Percentiles rank a stretch among this genome's conserved stretches.
These are phyloP conservation scores for Philopedon plagiatum DNA, from an alignment of 2,888 invertebrate genomes.

Conservation along the genomic window DNA sequence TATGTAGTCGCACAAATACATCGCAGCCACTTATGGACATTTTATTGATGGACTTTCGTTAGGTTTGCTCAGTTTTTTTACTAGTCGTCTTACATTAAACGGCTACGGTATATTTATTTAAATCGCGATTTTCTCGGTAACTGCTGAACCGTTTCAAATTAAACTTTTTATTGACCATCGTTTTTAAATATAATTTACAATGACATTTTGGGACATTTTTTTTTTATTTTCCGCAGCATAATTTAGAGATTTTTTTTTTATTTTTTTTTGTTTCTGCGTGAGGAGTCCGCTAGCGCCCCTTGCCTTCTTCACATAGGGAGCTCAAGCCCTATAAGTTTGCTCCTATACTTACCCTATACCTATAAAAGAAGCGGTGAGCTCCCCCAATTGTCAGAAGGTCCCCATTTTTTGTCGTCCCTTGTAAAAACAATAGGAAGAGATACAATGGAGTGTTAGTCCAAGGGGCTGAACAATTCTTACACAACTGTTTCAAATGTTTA, in stretches of 20 bases:
- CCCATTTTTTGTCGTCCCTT: conserved; percentile 7
- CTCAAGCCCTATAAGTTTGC: background rate
- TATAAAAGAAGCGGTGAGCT: background rate
- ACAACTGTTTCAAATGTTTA: background rate
- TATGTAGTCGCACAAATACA: too few species aligned
- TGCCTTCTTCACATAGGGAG: background rate
- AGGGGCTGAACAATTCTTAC: background rate
- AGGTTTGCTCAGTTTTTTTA: too few species aligned
- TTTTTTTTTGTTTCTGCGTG: background rate
- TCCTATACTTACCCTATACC: background rate
- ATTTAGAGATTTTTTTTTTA: background rate
- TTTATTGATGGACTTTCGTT: too few species aligned
- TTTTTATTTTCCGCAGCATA: background rate
- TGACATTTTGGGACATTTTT: conserved; percentile 10
- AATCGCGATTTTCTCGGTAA: too few species aligned
- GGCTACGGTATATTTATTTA: too few species aligned
- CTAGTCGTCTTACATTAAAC: too few species aligned
- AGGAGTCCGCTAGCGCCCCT: background rate
- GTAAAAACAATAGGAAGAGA: background rate
- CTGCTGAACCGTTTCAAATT: too few species aligned
- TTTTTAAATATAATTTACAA: background rate
- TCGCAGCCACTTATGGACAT: too few species aligned
- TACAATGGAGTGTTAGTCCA: conserved; percentile 7
- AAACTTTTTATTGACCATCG: too few species aligned
- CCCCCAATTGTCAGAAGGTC: background rate